Conservation (phyloP, 1,140 invertebrate genomes). For the Drosophila sp. region DNA sequence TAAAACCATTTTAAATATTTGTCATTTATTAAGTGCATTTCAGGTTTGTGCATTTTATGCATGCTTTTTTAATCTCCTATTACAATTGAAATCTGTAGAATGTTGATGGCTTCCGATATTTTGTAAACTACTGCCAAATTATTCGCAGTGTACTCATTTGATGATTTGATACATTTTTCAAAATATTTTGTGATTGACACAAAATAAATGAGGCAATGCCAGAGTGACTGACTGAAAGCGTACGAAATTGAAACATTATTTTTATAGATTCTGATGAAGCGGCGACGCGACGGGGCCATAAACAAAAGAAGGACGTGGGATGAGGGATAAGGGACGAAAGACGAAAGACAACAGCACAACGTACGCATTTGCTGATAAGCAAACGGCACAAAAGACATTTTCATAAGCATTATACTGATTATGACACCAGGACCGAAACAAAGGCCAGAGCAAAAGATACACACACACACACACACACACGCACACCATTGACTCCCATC, state of each 20-base stretch:
- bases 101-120: no score
- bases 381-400: constrained; percentile 72
- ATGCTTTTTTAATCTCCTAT: no score
- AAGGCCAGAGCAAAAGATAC: constrained; percentile 28
- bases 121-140: background rate
- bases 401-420: constrained; percentile 84
- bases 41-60: no score
- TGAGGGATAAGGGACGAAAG: background rate
- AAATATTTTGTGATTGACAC: constrained; percentile 64
- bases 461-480: background rate
- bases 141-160: constrained; percentile 1
- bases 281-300: constrained; percentile 22
- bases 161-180: constrained; percentile 26
- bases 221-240: constrained; percentile 21
- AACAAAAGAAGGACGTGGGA: constrained; percentile 23
- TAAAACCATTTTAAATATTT: no score
- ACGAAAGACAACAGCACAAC: constrained; percentile 19
- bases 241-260: constrained; percentile 76
- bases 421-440: constrained; percentile 69
- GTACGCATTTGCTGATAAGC: constrained; percentile 59
- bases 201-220: constrained; percentile 30
- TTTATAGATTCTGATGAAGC: constrained; percentile 65
- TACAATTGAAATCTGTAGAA: no score
- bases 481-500: background rate
- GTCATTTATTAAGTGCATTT: no score